These are phyloP conservation scores for Zoroaster sp. DNA, from an alignment of 53 echinoderm and acorn worm genomes.

Conservation along the genomic window DNA sequence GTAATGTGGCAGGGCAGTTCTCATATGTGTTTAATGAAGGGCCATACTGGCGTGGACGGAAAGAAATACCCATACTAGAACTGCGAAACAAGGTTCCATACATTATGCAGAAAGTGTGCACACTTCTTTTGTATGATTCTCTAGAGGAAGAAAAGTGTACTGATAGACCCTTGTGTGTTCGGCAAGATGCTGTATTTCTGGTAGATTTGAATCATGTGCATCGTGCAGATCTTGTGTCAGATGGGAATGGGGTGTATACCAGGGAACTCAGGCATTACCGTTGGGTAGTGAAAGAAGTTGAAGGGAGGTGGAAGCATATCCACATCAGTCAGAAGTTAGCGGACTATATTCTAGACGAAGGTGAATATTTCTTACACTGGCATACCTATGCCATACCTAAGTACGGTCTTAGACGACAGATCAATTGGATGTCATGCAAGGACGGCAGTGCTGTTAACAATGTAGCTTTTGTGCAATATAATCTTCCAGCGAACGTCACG, in stretches of 20 bases:
- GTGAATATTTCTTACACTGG: slow-evolving; percentile 47
- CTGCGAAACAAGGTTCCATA: slow-evolving; percentile 37
- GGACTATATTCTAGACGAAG: slow-evolving; percentile 31
- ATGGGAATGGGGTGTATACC: slow-evolving; percentile 26
- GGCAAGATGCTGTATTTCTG: slow-evolving; percentile 17
- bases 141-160: not conserved
- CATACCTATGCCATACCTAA: slow-evolving; percentile 45
- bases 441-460: slow-evolving; percentile 28
- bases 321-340: not conserved
- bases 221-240: slow-evolving; percentile 5
- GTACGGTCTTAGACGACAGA: slow-evolving; percentile 33
- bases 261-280: slow-evolving; percentile 53
- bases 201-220: slow-evolving; percentile 19
- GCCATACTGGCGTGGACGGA: slow-evolving; percentile 16
- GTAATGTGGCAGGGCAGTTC: not conserved
- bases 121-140: not conserved
- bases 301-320: slow-evolving; percentile 16
- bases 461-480: slow-evolving; percentile 48
- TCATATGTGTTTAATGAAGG: not conserved
- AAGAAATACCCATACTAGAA: slow-evolving; percentile 16
- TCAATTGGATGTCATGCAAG: slow-evolving; percentile 26
- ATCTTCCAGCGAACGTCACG: slow-evolving; percentile 14
- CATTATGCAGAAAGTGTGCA: not conserved
- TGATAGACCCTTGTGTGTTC: slow-evolving; percentile 28
- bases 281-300: slow-evolving; percentile 35